A percentile compares a stretch with the other conserved stretches of the same genome.
Evolutionary conservation across 2,113 vertebrate genomes (phyloP).

Genomic region (Austrofundulus limnaeus): DNA sequence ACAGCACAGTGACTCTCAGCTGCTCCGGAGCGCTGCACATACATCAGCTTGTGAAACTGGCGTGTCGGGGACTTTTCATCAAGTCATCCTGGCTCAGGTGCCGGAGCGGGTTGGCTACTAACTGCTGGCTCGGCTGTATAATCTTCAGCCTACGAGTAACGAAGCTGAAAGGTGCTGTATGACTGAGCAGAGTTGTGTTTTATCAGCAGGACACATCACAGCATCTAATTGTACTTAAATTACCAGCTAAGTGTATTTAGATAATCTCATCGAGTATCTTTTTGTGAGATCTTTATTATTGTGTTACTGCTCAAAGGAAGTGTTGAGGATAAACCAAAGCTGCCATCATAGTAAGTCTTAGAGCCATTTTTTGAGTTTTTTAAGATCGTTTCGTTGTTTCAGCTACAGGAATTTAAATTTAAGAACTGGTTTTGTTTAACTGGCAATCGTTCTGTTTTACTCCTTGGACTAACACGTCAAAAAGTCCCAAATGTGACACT

Average conservation of each 20-base stretch:
- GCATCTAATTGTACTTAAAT: background rate
- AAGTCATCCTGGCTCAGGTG: conserved; percentile 15
- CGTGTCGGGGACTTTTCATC: background rate
- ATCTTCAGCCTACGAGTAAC: background rate
- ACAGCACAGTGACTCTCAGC: conserved; percentile 47
- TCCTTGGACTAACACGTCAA: conserved; percentile 54
- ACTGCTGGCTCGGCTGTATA: background rate
- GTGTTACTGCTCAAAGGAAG: no score
- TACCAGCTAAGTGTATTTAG: background rate
- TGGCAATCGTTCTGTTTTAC: conserved; percentile 46
- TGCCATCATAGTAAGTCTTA: no score
- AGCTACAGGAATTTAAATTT: no score
- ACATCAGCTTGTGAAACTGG: conserved; percentile 29
- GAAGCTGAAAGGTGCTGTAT: no score
- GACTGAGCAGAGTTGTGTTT: background rate
- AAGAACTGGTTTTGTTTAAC: no score
- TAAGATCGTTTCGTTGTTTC: no score
- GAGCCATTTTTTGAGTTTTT: no score
- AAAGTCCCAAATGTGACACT: conserved; percentile 71
- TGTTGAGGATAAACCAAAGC: no score
- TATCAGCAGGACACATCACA: background rate
- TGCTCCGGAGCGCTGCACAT: conserved; percentile 29
- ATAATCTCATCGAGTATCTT: no score
- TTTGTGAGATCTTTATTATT: no score
- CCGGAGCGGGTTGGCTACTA: background rate